These are phyloP conservation scores for Oryzaephilus surinamensis DNA, from an alignment of 1,140 invertebrate species.

Conservation along the genomic window DNA sequence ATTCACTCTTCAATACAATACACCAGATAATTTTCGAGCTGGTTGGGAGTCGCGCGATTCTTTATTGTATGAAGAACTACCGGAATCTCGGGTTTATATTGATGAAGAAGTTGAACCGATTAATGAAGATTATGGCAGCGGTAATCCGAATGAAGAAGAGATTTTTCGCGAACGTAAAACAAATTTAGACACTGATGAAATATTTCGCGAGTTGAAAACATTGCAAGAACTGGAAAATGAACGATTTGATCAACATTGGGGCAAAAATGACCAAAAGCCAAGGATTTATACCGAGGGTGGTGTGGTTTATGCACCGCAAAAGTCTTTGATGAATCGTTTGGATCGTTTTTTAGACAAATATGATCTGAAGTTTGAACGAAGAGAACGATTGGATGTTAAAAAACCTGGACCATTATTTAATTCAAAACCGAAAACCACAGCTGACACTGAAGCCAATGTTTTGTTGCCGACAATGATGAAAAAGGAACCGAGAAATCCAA, in stretches of 20 bases:
- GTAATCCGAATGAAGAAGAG: conserved; percentile 27
- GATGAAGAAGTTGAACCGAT: conserved; percentile 34
- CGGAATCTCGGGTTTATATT: conserved; percentile 43
- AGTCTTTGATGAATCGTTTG: conserved; percentile 33
- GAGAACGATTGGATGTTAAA: conserved; percentile 85
- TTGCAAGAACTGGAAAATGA: conserved; percentile 2
- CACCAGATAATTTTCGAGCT: conserved; percentile 38
- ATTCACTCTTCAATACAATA: conserved; percentile 39
- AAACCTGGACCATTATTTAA: conserved; percentile 78
- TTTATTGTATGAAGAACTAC: conserved; percentile 30
- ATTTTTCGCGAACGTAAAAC: conserved; percentile 6
- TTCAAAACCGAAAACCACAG: conserved; percentile 24
- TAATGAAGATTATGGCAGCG: conserved; percentile 34
- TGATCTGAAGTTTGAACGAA: conserved; percentile 65
- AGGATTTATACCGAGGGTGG: conserved; percentile 55
- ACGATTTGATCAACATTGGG: conserved; percentile 5
- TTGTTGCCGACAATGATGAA: conserved; percentile 34
- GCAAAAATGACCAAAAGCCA: conserved; percentile 20
- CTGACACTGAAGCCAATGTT: background rate
- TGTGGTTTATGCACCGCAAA: conserved; percentile 35
- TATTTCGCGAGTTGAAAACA: conserved; percentile 17
- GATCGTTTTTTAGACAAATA: conserved; percentile 42
- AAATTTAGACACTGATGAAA: conserved; percentile 11
- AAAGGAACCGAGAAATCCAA: conserved; percentile 35
- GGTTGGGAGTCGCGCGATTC: conserved; percentile 39